Evolutionary conservation across 2,888 invertebrate genomes (phyloP).

Genomic region (Silvanus unidentatus): DNA sequence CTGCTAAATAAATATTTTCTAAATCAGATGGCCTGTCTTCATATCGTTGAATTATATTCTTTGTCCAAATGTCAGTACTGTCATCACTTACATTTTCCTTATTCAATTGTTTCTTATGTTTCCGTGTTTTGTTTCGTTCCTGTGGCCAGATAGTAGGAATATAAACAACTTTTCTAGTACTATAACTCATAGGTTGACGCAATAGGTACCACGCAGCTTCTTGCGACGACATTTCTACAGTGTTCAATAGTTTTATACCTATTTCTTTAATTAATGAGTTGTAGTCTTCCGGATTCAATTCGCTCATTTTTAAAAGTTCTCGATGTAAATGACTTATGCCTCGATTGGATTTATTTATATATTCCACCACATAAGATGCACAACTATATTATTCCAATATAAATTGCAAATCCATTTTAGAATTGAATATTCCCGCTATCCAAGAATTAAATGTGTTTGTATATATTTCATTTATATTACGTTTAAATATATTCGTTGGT

Average conservation of each 20-base stretch:
- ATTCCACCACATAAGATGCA: slow-evolving; percentile 38
- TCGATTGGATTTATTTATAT: slow-evolving; percentile 39
- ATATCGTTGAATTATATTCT: slow-evolving; percentile 42
- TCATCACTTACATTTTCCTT: slow-evolving; percentile 28
- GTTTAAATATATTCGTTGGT: slow-evolving; percentile 35
- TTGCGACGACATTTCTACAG: slow-evolving; percentile 38
- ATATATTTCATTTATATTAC: slow-evolving; percentile 36
- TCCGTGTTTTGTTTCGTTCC: slow-evolving; percentile 37
- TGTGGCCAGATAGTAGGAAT: slow-evolving; percentile 40
- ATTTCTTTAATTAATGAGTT: slow-evolving; percentile 19
- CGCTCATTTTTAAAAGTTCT: slow-evolving; percentile 29
- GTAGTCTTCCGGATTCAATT: slow-evolving; percentile 16
- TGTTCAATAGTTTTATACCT: slow-evolving; percentile 34
- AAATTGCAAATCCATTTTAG: slow-evolving; percentile 39
- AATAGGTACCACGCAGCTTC: slow-evolving; percentile 46
- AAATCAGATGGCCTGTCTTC: slow-evolving; percentile 39
- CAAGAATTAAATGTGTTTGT: slow-evolving; percentile 40
- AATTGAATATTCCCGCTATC: slow-evolving; percentile 30
- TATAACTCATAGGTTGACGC: slow-evolving; percentile 41
- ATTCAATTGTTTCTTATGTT: slow-evolving; percentile 33
- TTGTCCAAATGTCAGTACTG: slow-evolving; percentile 42
- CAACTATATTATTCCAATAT: slow-evolving; percentile 42
- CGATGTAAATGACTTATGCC: slow-evolving; percentile 35
- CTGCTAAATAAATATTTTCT: slow-evolving; percentile 34
- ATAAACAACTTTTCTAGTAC: slow-evolving; percentile 31